phyloP scores from a whole-genome alignment of 1,140 invertebrate genomes.

The Tenebrio molitor region DNA sequence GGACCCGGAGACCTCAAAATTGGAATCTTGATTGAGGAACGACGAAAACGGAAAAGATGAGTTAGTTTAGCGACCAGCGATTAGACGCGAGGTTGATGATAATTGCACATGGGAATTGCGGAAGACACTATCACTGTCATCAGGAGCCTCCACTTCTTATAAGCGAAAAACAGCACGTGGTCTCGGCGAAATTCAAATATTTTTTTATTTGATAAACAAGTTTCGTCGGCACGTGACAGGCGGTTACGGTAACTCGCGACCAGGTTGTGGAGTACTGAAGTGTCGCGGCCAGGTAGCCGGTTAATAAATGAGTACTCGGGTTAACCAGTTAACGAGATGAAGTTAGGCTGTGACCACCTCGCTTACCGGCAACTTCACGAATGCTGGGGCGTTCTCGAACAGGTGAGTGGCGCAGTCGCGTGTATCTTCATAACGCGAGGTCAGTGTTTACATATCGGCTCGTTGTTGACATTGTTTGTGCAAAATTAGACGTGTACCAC shows the following conservation, averaged over 20 bases:
- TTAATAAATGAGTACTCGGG: constrained; percentile 9
- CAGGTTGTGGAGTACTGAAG: constrained; percentile 26
- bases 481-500: constrained; percentile 35
- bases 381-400: constrained; percentile 50
- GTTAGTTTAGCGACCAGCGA: neutral
- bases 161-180: neutral
- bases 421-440: constrained; percentile 54
- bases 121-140: constrained; percentile 27
- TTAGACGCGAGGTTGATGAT: no score
- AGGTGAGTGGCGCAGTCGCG: constrained; percentile 56
- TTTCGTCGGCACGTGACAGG: constrained; percentile 4
- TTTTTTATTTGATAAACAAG: constrained; percentile 8
- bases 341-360: constrained; percentile 47
- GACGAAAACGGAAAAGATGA: neutral
- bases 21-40: no score
- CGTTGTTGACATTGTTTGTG: constrained; percentile 43
- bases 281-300: constrained; percentile 10
- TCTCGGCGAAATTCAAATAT: neutral
- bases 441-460: constrained; percentile 54
- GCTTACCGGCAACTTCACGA: constrained; percentile 48
- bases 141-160: neutral
- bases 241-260: constrained; percentile 1
- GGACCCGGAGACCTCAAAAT: no score
- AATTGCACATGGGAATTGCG: neutral
- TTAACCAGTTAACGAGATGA: constrained; percentile 30